phyloP scores from a whole-genome alignment of 2,888 invertebrate genomes.

The Cheilosia soror region DNA sequence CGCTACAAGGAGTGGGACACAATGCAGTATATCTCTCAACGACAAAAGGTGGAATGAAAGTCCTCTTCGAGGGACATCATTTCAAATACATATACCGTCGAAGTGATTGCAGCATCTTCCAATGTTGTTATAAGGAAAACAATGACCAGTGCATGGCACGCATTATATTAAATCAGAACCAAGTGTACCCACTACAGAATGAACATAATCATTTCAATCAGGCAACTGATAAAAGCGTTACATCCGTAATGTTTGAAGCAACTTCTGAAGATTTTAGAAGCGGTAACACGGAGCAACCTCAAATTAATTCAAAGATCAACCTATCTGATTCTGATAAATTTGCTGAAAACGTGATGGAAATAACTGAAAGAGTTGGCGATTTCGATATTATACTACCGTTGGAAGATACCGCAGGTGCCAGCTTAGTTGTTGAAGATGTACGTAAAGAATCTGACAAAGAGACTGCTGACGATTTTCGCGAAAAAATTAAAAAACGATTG shows the following conservation, averaged over 20 bases:
- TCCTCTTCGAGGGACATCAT: constrained; percentile 81
- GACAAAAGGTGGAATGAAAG: constrained; percentile 82
- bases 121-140: constrained; percentile 82
- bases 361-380: constrained; percentile 20
- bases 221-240: constrained; percentile 82
- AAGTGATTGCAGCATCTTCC: constrained; percentile 81
- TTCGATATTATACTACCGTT: constrained; percentile 10
- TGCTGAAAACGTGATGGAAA: constrained; percentile 31
- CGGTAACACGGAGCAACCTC: neutral
- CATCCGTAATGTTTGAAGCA: constrained; percentile 80
- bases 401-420: neutral
- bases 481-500: constrained; percentile 82
- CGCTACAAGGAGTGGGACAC: neutral
- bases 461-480: constrained; percentile 80
- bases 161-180: constrained; percentile 81
- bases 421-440: too few relatives aligned
- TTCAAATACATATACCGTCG: constrained; percentile 82
- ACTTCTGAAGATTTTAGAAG: constrained; percentile 78
- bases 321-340: constrained; percentile 12
- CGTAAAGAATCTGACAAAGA: neutral
- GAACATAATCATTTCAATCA: constrained; percentile 82
- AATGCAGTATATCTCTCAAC: constrained; percentile 81
- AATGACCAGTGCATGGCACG: constrained; percentile 81
- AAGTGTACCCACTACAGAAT: constrained; percentile 81
- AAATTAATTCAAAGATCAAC: neutral